A percentile compares a stretch with the other conserved stretches of the same genome.
Conservation (phyloP, 2,888 invertebrate genomes). For the Frankliniella fusca region DNA sequence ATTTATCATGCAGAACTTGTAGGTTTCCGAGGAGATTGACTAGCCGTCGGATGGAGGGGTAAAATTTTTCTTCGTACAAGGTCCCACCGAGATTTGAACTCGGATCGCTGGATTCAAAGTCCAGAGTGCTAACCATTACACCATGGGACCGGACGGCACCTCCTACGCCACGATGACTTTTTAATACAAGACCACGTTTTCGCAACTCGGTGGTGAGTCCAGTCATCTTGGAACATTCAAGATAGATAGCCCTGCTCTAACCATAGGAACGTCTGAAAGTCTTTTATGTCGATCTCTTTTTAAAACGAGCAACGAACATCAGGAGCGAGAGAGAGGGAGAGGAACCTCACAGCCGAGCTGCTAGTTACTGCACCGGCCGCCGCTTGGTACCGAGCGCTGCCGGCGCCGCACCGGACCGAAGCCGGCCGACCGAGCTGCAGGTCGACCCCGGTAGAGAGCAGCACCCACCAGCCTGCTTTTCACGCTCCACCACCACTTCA, state of each 20-base stretch:
- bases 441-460: background rate
- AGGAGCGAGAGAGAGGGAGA: background rate
- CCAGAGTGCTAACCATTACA: constrained; percentile 64
- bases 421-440: background rate
- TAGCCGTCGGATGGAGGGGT: background rate
- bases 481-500: background rate
- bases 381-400: background rate
- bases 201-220: background rate
- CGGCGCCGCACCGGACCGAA: background rate
- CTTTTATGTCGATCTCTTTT: background rate
- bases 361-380: background rate
- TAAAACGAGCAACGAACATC: background rate
- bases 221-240: background rate
- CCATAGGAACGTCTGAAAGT: background rate
- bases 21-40: background rate
- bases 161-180: background rate
- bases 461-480: background rate
- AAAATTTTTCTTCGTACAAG: constrained; percentile 40
- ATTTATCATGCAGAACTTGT: background rate
- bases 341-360: background rate
- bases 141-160: constrained; percentile 52
- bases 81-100: constrained; percentile 61
- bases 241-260: background rate
- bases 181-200: background rate
- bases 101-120: constrained; percentile 61